Evolutionary conservation across 1,140 invertebrate genomes (phyloP).

Genomic region (Heterodera schachtii): DNA sequence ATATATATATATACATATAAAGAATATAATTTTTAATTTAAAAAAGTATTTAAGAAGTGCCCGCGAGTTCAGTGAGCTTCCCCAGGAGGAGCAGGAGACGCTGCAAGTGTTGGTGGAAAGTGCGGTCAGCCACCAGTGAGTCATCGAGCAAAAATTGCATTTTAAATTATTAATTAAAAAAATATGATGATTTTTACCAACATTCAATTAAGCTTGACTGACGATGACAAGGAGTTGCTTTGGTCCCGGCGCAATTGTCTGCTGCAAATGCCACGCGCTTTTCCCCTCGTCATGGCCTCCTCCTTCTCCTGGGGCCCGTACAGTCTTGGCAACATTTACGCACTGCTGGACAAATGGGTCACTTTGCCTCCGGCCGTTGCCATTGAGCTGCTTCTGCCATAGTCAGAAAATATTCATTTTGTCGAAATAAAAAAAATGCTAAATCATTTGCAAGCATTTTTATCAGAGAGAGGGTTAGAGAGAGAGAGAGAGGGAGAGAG

Average conservation of each 20-base stretch:
- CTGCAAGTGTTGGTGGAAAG: conserved; percentile 38
- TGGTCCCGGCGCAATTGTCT: conserved; percentile 50
- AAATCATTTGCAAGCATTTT: too few species aligned
- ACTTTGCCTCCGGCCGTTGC: conserved; percentile 38
- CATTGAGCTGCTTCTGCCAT: conserved; percentile 50
- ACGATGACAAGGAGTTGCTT: conserved; percentile 50
- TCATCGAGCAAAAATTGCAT: not conserved
- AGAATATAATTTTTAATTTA: not conserved
- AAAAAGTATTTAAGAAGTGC: conserved; percentile 28
- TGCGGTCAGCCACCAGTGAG: conserved; percentile 31
- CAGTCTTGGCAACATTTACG: conserved; percentile 49
- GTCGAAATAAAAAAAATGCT: too few species aligned
- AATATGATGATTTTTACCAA: too few species aligned
- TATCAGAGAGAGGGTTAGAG: too few species aligned
- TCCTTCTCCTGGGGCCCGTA: conserved; percentile 49
- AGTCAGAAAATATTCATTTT: conserved; percentile 29
- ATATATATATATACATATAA: too few species aligned
- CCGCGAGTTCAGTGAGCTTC: conserved; percentile 29
- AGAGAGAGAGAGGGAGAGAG: too few species aligned
- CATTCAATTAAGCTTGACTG: conserved; percentile 23
- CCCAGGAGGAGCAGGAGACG: conserved; percentile 35
- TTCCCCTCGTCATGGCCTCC: conserved; percentile 49
- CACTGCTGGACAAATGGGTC: conserved; percentile 44
- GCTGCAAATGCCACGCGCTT: conserved; percentile 44
- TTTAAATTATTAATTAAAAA: too few species aligned